A percentile compares a stretch with the other conserved stretches of the same genome.
Conservation (phyloP, 1,140 invertebrate species). For the Lucilia sericata region DNA sequence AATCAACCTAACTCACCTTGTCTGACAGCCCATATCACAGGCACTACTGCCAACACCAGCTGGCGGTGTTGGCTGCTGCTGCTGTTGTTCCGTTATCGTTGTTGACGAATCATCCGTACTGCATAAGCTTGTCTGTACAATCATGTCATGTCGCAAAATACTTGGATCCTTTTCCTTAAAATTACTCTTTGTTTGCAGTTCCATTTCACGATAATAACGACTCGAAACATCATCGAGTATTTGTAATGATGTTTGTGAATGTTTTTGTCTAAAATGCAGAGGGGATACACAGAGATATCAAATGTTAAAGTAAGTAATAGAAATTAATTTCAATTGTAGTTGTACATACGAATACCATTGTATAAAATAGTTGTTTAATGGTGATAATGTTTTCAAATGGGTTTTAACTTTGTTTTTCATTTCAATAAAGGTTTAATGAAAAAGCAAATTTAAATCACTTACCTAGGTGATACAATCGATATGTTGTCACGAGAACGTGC, state of each 20-base stretch:
- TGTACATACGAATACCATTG: not conserved
- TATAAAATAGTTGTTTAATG: not conserved
- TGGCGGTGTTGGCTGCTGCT: conserved; percentile 49
- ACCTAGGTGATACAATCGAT: conserved; percentile 58
- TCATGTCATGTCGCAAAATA: conserved; percentile 57
- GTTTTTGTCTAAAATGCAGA: conserved; percentile 56
- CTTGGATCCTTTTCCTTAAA: conserved; percentile 65
- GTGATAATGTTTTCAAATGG: not conserved
- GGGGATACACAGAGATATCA: not conserved
- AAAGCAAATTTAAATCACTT: conserved; percentile 44
- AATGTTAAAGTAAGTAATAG: not conserved
- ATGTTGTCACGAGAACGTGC: conserved; percentile 65
- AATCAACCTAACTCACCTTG: conserved; percentile 51
- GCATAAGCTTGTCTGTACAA: conserved; percentile 49
- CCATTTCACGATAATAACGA: conserved; percentile 62
- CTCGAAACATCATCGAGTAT: conserved; percentile 66
- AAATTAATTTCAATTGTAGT: not conserved
- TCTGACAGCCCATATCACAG: conserved; percentile 68
- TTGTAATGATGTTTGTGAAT: conserved; percentile 64
- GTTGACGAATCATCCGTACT: conserved; percentile 59
- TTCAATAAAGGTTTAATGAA: not conserved
- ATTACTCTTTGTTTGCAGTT: conserved; percentile 59
- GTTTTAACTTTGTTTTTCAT: not conserved
- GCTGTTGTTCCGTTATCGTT: conserved; percentile 56
- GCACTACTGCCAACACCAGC: conserved; percentile 56